phyloP scores from a whole-genome alignment of 2,113 vertebrate species.

The Miniopterus natalensis region DNA sequence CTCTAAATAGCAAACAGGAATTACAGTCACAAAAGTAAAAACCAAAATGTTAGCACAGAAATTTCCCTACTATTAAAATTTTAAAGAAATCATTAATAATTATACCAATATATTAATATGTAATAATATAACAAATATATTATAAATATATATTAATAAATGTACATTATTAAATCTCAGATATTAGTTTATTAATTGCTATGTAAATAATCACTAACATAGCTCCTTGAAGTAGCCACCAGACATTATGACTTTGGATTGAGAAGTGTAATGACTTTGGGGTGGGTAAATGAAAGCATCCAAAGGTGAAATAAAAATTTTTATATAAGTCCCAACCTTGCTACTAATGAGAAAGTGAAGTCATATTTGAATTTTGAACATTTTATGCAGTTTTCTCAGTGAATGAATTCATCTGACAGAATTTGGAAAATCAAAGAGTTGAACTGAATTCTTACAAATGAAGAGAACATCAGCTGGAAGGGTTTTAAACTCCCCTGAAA shows the following conservation, averaged over 20 bases:
- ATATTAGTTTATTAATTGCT: neutral
- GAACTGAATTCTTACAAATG: constrained; percentile 6
- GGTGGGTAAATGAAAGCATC: neutral
- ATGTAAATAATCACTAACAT: neutral
- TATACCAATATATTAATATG: neutral
- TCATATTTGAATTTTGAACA: neutral
- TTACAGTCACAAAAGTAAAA: neutral
- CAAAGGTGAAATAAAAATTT: neutral
- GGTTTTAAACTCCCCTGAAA: neutral
- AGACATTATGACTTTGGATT: neutral
- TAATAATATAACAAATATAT: neutral
- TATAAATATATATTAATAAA: neutral
- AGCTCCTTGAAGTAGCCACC: neutral
- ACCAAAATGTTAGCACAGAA: neutral
- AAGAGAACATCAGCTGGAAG: neutral
- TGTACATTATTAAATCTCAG: neutral
- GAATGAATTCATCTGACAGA: neutral
- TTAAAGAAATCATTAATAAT: neutral
- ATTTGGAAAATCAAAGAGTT: neutral
- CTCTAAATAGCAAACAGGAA: neutral
- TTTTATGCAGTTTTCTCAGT: neutral
- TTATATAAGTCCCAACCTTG: neutral
- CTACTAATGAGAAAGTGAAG: neutral
- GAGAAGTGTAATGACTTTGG: neutral
- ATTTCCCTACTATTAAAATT: neutral